Evolutionary conservation across 92 coral and sea anemone species (phyloP).

Genomic region (Zoanthus gigantus): DNA sequence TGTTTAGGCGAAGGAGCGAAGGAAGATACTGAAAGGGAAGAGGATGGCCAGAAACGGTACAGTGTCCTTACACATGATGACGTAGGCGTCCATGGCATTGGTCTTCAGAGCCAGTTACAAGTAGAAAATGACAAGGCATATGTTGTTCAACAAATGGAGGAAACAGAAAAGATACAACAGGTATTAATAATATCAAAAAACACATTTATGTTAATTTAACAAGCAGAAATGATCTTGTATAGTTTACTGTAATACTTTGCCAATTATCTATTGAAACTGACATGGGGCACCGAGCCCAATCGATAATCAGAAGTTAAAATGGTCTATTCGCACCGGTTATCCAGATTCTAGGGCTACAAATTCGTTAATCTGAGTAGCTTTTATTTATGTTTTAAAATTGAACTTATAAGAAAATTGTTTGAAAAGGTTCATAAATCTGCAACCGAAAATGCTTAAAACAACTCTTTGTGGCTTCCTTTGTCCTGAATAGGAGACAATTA

Average conservation of each 20-base stretch:
- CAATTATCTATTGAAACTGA: too few species aligned
- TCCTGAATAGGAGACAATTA: neutral
- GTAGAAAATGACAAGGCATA: neutral
- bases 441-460: neutral
- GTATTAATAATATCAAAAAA: neutral
- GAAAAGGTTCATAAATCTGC: too few species aligned
- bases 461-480: neutral
- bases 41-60: slow-evolving; percentile 24
- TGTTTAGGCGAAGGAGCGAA: slow-evolving; percentile 9
- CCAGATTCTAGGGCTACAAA: too few species aligned
- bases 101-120: slow-evolving; percentile 37
- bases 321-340: too few species aligned
- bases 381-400: too few species aligned
- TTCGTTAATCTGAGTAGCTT: too few species aligned
- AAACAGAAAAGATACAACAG: neutral
- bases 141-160: neutral
- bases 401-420: too few species aligned
- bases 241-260: too few species aligned
- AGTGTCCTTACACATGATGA: slow-evolving; percentile 37
- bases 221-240: too few species aligned
- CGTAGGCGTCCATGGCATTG: slow-evolving; percentile 27
- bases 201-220: too few species aligned
- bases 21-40: neutral
- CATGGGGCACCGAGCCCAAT: too few species aligned
- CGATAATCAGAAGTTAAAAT: too few species aligned